A percentile compares a stretch with the other conserved stretches of the same genome.
Conservation (phyloP, 2,113 vertebrate species). For the Sardina pilchardus region DNA sequence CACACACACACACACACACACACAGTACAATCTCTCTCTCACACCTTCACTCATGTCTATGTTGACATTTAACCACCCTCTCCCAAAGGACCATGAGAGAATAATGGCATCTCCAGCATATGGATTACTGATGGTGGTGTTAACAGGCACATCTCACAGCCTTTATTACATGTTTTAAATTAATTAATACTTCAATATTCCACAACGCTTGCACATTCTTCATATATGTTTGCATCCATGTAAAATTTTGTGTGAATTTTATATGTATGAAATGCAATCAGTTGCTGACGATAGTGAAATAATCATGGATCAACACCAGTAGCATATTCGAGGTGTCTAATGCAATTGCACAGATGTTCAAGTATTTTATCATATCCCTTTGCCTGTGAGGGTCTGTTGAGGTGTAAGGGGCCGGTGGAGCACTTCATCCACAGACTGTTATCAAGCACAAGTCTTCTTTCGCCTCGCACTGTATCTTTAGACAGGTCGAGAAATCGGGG, state of each 20-base stretch:
- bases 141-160: neutral
- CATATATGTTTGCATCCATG: neutral
- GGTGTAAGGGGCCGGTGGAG: neutral
- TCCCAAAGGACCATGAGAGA: conserved; percentile 8
- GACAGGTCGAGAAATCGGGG: neutral
- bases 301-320: neutral
- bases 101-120: neutral
- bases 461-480: neutral
- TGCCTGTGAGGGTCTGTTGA: neutral
- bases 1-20: neutral
- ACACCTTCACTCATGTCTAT: neutral
- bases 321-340: neutral
- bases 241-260: neutral
- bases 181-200: neutral
- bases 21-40: neutral
- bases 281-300: neutral
- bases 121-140: neutral
- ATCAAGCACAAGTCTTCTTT: neutral
- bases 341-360: neutral
- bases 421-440: neutral
- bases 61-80: conserved; percentile 5
- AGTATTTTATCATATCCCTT: neutral
- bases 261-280: neutral
- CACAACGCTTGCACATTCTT: neutral
- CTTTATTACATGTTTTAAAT: neutral